Evolutionary conservation across 2,113 vertebrate genomes (phyloP), one percentile per base, ranked within the genome.

Genomic region (Hippocampus mohnikei): DNA sequence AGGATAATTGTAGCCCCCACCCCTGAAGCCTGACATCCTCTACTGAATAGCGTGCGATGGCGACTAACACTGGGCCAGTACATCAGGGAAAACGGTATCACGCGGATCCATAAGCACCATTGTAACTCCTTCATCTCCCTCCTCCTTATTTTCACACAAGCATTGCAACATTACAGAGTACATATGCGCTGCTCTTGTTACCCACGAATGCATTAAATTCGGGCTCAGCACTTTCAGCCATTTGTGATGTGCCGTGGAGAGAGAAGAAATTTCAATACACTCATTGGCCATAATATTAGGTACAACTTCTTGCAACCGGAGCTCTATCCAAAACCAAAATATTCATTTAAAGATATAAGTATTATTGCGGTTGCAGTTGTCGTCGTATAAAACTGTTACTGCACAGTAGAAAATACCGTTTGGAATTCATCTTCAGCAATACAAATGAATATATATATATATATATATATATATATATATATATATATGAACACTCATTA

Each of bases 181-280:
- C 75, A 71, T 75, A 84, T 76, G 81, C 58, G 74, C 69, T 71
- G 70, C 73, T 81, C 70, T 84, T 67, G 65, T 82, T 67, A 46
- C 61, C 71, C 78, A 74, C 74, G 82, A 86, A 87, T 87, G 84
- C 8, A 7, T 82, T 78, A 83, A 88, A 88, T 88, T 86, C 84
- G 23, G 65, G 59, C 75, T 74, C 84, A 79, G 75, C 73, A 77
- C 73, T 75, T 63, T 21, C 48, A 66, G 66, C 60, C 20, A 8
- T 81, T 74, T 73, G 70, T 67, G 58, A 8, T 74, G 68, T 78
- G 50, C 37, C 75, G 66, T 66, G 65, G 11, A 63, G 77, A 46
- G 67, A 76, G 64, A 81, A 71, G 18, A 40, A 20, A 21, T 62
- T 41, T 20, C 7, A 62, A 40, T 37, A 62, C 60, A 40, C 7